A percentile compares a stretch with the other conserved stretches of the same genome.
Conservation (phyloP, 2,113 vertebrate genomes). For the Pontoporia blainvillei region DNA sequence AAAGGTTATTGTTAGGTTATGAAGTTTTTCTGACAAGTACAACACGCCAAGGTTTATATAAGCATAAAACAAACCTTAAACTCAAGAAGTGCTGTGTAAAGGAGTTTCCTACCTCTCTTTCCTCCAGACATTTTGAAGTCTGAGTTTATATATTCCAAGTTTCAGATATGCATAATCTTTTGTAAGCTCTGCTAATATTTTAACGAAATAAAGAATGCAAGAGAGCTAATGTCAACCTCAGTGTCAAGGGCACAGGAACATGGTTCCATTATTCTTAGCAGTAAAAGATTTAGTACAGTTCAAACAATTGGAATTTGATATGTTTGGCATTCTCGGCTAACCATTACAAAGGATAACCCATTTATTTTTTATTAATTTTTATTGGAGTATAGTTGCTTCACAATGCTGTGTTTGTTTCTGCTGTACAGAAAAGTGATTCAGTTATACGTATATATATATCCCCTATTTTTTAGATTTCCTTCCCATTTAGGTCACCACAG, state of each 20-base stretch:
- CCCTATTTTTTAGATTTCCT: too few relatives aligned
- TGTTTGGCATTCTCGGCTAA: neutral
- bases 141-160: neutral
- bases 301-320: neutral
- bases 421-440: too few relatives aligned
- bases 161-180: neutral
- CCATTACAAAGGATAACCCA: neutral
- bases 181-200: neutral
- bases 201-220: neutral
- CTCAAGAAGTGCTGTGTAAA: neutral
- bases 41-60: conserved; percentile 26
- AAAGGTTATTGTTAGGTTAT: conserved; percentile 69
- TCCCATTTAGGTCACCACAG: too few relatives aligned
- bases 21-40: conserved; percentile 67
- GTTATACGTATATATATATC: too few relatives aligned
- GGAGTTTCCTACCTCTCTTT: neutral
- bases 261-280: neutral
- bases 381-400: too few relatives aligned
- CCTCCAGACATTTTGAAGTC: neutral
- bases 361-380: neutral
- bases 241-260: neutral
- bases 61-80: neutral
- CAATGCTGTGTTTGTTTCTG: too few relatives aligned
- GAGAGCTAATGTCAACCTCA: neutral
- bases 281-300: neutral